Evolutionary conservation across 2,113 vertebrate species (phyloP), one percentile per base, ranked within the genome.

Genomic region (Anolis carolinensis): DNA sequence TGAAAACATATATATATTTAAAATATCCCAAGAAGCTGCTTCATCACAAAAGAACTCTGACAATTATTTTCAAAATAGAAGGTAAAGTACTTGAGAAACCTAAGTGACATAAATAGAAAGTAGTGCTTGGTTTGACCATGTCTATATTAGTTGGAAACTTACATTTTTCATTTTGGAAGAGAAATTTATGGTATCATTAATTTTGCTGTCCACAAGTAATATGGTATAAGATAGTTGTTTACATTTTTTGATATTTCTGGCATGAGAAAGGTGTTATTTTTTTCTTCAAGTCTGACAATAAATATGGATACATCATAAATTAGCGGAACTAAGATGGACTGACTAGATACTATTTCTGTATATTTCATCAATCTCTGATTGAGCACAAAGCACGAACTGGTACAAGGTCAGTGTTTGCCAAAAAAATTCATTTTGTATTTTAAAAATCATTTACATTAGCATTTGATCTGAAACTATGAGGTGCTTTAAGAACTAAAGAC

Each of bases 361-460:
- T 95, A 86, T 87, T 92, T 89, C 95, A 96, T 89, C 94, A 95
- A 97, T 95, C 95, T 96, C 95, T 96, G 96, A 97, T 96, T 96
- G 96, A 95, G 97, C 96, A 97, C 97, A 97, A 97, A 97, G 96
- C 96, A 97, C 95, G 96, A 97, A 95, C 93, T 91, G 95, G 96
- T 96, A 98, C 96, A 97, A 98, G 97, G 97, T 97, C 96, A 95
- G 94, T 93, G 95, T 92, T 95, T 91, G 97, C 97, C 97, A 97
- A 98, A 98, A 59, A 98, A 97, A 79, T 94, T 97, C 96, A 95
- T 95, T 96, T 96, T 95, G 95, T 98, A 98, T 97, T 92, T 67
- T 30, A 95, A 97, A 86, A 97, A 96, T 97, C 97, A 97, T 97
- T 97, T 98, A 97, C 95, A 97, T 96, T 94, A 95, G 96, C 95